Percentiles rank a stretch among this genome's conserved stretches.
Conservation (phyloP, 2,113 vertebrate species). For the Atractosteus spatula region DNA sequence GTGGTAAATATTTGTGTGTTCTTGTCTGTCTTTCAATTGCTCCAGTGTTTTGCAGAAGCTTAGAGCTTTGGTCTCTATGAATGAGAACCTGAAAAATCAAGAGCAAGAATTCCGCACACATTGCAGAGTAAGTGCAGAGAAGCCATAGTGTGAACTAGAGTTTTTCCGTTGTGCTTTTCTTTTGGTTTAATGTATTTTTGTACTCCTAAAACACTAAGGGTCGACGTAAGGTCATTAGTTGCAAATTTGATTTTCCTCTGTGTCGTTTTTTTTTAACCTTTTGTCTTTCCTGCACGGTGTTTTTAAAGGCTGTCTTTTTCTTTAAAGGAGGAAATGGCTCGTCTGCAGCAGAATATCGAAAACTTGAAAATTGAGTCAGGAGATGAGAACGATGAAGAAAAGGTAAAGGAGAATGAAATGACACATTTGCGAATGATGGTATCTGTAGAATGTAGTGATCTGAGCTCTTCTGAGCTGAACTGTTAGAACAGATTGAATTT, state of each 20-base stretch:
- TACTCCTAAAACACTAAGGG: neutral
- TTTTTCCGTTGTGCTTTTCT: too few species aligned
- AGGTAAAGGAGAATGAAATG: slow-evolving; percentile 54
- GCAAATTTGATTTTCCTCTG: neutral
- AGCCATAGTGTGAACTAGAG: too few species aligned
- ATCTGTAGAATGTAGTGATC: too few species aligned
- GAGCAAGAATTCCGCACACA: slow-evolving; percentile 91
- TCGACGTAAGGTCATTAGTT: neutral
- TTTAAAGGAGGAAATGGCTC: slow-evolving; percentile 87
- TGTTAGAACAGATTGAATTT: too few species aligned
- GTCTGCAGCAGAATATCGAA: slow-evolving; percentile 85
- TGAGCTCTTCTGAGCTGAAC: too few species aligned
- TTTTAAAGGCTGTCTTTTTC: slow-evolving; percentile 14
- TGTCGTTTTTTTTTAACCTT: neutral
- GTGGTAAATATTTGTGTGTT: neutral
- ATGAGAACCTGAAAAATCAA: slow-evolving; percentile 88
- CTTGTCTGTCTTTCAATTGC: slow-evolving; percentile 30
- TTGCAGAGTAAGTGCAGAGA: slow-evolving; percentile 77
- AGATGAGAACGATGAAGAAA: slow-evolving; percentile 68
- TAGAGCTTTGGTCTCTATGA: slow-evolving; percentile 84
- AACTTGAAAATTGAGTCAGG: slow-evolving; percentile 70
- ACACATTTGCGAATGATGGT: too few species aligned
- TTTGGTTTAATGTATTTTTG: too few species aligned
- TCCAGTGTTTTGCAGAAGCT: slow-evolving; percentile 81
- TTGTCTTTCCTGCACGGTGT: neutral